These are phyloP conservation scores for Drosophila hydei DNA, from an alignment of 1,140 invertebrate genomes.

Conservation along the genomic window DNA sequence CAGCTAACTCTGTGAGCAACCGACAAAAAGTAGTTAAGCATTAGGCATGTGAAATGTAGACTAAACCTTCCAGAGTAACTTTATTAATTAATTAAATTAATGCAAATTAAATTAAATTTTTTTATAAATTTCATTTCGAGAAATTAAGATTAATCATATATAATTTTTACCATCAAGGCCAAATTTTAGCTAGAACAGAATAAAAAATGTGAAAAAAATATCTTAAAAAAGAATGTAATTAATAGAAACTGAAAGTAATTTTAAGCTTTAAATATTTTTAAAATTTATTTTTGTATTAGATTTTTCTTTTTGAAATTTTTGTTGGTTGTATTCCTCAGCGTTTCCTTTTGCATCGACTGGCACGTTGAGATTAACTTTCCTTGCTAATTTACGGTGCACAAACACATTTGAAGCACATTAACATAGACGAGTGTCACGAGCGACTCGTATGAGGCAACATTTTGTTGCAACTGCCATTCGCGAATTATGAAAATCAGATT, in stretches of 20 bases:
- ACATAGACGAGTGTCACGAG: constrained; percentile 15
- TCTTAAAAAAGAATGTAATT: no score
- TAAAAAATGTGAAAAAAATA: no score
- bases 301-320: constrained; percentile 7
- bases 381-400: constrained; percentile 55
- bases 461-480: constrained; percentile 41
- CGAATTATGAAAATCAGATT: constrained; percentile 55
- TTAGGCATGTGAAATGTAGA: no score
- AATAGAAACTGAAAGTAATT: no score
- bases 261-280: not conserved
- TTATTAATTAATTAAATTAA: no score
- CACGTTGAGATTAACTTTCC: constrained; percentile 61
- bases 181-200: no score
- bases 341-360: constrained; percentile 50
- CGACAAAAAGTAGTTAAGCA: constrained; percentile 37
- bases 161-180: no score
- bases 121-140: no score
- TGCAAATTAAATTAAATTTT: no score
- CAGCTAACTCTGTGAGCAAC: constrained; percentile 27
- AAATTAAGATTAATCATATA: no score
- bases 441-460: constrained; percentile 7
- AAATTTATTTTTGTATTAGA: not conserved
- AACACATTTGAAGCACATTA: constrained; percentile 52
- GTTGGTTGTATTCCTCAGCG: constrained; percentile 20
- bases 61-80: no score